phyloP scores from a whole-genome alignment of 2,113 vertebrate genomes.

The Hippocampus comes region DNA sequence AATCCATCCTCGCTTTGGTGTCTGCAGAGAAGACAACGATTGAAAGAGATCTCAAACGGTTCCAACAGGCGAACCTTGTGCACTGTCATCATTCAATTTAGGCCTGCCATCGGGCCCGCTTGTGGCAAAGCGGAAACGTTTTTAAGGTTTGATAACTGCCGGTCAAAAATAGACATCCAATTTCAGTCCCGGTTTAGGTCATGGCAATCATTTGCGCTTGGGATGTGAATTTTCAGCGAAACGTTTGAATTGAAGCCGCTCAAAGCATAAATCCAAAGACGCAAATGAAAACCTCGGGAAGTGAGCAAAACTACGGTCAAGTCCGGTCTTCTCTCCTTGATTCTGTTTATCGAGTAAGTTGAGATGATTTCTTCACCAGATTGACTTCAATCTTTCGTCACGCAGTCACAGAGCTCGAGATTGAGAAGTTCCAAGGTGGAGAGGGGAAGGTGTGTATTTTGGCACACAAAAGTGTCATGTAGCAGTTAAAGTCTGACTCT shows the following conservation, averaged over 20 bases:
- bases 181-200: not conserved
- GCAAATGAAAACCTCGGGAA: not conserved
- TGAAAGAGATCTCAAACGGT: not conserved
- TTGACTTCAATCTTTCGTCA: conserved; percentile 25
- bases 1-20: not conserved
- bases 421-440: conserved; percentile 26
- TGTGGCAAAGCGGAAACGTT: not conserved
- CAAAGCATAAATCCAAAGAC: not conserved
- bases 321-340: not conserved
- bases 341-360: not conserved
- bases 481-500: conserved; percentile 24
- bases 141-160: not conserved
- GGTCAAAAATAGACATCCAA: not conserved
- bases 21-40: not conserved
- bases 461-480: conserved; percentile 33
- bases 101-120: not conserved
- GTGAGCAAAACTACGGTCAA: not conserved
- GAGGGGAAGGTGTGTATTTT: conserved; percentile 18
- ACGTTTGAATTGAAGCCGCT: not conserved
- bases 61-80: not conserved
- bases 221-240: not conserved
- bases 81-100: not conserved
- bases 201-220: not conserved
- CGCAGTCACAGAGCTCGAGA: conserved; percentile 17
- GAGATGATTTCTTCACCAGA: conserved; percentile 12